Base-by-base conservation (phyloP, 2,797 vertebrate genomes). In the Garrulus glandarius region DNA sequence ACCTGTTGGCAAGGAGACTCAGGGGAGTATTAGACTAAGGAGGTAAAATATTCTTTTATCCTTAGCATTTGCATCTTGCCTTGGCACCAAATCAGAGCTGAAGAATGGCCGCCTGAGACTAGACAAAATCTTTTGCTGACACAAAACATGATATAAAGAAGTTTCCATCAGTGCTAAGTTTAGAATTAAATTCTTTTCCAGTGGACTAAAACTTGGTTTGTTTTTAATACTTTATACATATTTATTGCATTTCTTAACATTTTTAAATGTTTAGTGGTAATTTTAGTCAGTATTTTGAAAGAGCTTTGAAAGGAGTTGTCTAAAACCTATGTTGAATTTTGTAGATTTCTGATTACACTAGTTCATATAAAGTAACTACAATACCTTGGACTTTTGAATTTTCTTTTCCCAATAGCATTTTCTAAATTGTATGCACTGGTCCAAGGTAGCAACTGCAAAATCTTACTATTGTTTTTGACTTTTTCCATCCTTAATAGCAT, bases 381-480 rank as follows among this genome's bases (percentile, higher is more conserved):
- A 23, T 26, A 49, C 1, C 12, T 72, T 2, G 2, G 13, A n/a
- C 3, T 71, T 75, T 30, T 34, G 29, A 17, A 52, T 84, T 84
- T 57, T 78, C 5, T 2, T 39, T 71, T 87, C 70, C 29, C 11
- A 68, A 32, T 5, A 49, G 26, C 0, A 43, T 57, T 60, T 85
- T 83, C 24, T 12, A 37, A 77, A 37, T 20, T 32, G 5, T 36
- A 41, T 0, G 2, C 2, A 36, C 6, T 65, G 0, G 0, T 41
- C 27, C 5, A 6, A 36, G 15, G 11, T 34, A 60, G 30, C 12
- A 68, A 20, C 34, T 23, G 13, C 10, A 44, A 26, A 76, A 37
- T 36, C 9, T 84, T 50, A 4, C 9, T n/a, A 6, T 22, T 26
- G 1, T 7, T 87, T 84, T 53, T 72, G 11, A 1, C 0, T 61